Base-by-base conservation (phyloP, 2,888 invertebrate species). In the Glaucopsyche alexis region DNA sequence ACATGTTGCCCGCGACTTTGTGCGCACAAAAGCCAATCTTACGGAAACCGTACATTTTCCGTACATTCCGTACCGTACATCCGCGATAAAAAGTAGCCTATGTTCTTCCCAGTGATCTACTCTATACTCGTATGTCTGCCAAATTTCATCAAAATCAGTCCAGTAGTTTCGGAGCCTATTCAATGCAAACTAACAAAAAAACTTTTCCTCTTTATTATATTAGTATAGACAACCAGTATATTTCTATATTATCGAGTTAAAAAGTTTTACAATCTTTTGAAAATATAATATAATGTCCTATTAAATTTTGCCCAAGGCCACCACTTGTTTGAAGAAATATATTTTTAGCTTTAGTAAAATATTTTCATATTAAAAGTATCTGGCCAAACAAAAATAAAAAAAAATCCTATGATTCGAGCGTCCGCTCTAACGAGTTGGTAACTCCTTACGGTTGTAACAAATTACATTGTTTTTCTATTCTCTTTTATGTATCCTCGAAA, bases 401-500 rank as follows among this genome's bases (percentile, higher is more conserved):
- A 60, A 60, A 60, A 29, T 60, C 60, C 38, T 5, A 13, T 38
- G 60, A 13, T 60, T 16, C 13, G 7, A 60, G 60, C 60, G 60
- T 60, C 29, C 60, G 29, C 29, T 38, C 13, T 60, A 60, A 60
- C 29, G 29, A 60, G 60, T 60, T 38, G 29, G 60, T 60, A 60
- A 60, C 60, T 60, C 29, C 13, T 13, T 47, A 47, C 1, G 9
- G 47, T 47, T 60, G 29, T 60, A 14, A 60, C 60, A 29, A 60
- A 60, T 60, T 52, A 19, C 52, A 19, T 19, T 60, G 29, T 60
- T 60, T 60, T 60, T 60, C 29, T 60, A 60, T 29, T 60, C 29
- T 60, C 55, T 11, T 60, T 60, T 29, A 60, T 60, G 55, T 60
- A 60, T 29, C 29, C 29, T 60, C 60, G 29, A 60, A 60, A 60